Conservation (phyloP, 2,113 vertebrate species). For the Meles meles region DNA sequence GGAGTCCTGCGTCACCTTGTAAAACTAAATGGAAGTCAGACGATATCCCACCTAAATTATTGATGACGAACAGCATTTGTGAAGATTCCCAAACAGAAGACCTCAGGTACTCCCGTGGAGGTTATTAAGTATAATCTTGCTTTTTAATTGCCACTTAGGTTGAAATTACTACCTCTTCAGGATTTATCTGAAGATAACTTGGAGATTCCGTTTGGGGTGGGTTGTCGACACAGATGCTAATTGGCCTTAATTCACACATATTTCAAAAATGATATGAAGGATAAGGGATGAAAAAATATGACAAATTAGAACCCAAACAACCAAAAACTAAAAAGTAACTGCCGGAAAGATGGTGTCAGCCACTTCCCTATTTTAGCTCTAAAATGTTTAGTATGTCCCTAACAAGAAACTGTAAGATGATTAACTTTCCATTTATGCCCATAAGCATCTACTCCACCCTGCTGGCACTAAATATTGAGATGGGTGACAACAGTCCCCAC, state of each 20-base stretch:
- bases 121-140: slow-evolving; percentile 48
- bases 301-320: background rate
- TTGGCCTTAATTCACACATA: slow-evolving; percentile 35
- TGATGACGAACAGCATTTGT: background rate
- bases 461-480: background rate
- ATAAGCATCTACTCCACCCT: background rate
- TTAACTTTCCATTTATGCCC: background rate
- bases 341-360: background rate
- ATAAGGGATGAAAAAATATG: background rate
- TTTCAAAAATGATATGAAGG: slow-evolving; percentile 19
- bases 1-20: background rate
- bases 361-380: background rate
- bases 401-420: background rate
- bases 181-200: slow-evolving; percentile 37
- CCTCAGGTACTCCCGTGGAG: background rate
- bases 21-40: background rate
- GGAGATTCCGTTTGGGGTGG: slow-evolving; percentile 21
- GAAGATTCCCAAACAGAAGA: background rate
- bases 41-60: background rate
- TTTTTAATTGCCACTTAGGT: slow-evolving; percentile 61
- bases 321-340: background rate
- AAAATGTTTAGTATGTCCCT: background rate
- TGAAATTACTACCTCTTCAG: slow-evolving; percentile 50
- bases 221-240: slow-evolving; percentile 36
- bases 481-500: background rate